These are phyloP conservation scores for Bubo scandiacus DNA, from an alignment of 2,113 vertebrate genomes.

Conservation along the genomic window DNA sequence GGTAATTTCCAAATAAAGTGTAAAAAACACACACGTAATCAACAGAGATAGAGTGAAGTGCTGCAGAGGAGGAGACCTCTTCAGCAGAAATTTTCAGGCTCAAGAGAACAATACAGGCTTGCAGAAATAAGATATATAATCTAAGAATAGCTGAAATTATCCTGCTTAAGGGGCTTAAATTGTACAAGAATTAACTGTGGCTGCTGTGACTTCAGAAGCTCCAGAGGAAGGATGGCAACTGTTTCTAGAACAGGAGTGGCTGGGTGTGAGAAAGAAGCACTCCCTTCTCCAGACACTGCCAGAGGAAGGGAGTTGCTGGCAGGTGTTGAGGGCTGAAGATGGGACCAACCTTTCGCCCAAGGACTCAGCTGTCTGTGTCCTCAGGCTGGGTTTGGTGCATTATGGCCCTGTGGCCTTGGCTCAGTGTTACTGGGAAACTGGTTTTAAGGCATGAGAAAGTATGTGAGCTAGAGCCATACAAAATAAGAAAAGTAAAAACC, in stretches of 20 bases:
- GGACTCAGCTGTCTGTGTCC: neutral
- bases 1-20: neutral
- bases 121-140: neutral
- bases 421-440: neutral
- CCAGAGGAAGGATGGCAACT: neutral
- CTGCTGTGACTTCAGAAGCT: neutral
- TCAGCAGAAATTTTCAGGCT: neutral
- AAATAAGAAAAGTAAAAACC: neutral
- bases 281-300: neutral
- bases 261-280: neutral
- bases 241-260: neutral
- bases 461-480: neutral
- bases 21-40: neutral
- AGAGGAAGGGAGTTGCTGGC: neutral
- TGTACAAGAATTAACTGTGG: neutral
- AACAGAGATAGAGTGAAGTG: neutral
- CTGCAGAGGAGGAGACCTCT: neutral
- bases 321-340: neutral
- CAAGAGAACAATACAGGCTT: neutral
- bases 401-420: neutral
- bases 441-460: neutral
- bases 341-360: neutral
- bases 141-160: slow-evolving; percentile 1
- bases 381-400: neutral
- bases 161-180: neutral